Percentiles rank a stretch among this genome's conserved stretches.
phyloP scores from a whole-genome alignment of 2,888 invertebrate genomes.

The Aporophyla lueneburgensis region DNA sequence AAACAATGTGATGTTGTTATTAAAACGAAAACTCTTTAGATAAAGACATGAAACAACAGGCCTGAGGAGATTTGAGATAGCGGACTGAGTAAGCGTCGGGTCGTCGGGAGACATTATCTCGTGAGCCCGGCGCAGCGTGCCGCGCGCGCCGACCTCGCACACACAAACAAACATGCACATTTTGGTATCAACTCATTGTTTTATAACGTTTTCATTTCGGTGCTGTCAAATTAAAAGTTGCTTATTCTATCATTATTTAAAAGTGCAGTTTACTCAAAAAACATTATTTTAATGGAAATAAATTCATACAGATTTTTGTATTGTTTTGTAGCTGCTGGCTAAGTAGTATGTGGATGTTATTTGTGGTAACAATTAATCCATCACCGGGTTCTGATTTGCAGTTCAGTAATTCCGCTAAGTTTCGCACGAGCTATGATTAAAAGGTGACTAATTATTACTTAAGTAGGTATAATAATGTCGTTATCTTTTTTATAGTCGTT shows the following conservation, averaged over 20 bases:
- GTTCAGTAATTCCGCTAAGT: neutral
- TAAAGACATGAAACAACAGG: slow-evolving; percentile 85
- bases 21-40: slow-evolving; percentile 82
- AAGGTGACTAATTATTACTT: neutral
- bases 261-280: neutral
- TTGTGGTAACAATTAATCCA: neutral
- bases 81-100: slow-evolving; percentile 71
- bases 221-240: slow-evolving; percentile 31
- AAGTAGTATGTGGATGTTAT: neutral
- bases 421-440: neutral
- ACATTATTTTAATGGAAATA: neutral
- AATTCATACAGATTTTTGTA: neutral
- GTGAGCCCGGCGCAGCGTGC: slow-evolving; percentile 59
- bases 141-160: slow-evolving; percentile 57
- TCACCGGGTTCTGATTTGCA: neutral
- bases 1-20: slow-evolving; percentile 85
- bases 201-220: slow-evolving; percentile 31
- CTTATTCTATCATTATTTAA: neutral
- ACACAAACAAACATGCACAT: slow-evolving; percentile 51
- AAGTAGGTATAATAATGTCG: neutral
- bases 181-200: slow-evolving; percentile 47
- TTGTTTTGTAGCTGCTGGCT: neutral
- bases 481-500: neutral
- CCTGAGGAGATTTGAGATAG: slow-evolving; percentile 83
- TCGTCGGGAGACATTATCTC: slow-evolving; percentile 73